Evolutionary conservation across 2,113 vertebrate genomes (phyloP), one percentile per base, ranked within the genome.

Genomic region (Eurystomus gularis): DNA sequence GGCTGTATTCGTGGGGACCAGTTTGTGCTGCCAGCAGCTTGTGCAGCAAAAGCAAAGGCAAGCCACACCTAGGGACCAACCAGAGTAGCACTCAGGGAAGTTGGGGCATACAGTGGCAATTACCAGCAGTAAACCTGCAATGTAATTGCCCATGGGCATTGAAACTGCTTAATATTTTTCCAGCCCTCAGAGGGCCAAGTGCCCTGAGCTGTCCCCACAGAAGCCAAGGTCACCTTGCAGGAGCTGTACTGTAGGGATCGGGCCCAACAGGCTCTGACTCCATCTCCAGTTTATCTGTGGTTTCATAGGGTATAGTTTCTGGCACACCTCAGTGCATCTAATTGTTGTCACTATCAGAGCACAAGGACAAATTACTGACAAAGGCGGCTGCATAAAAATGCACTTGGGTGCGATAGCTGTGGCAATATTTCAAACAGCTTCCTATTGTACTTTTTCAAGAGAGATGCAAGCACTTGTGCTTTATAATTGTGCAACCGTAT

Each of bases 281-380:
- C 70, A 20, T 44, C 64, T 81, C 75, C 69, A 40, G 48, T 55
- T 90, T 70, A 10, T 89, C 52, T 62, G 68, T 83, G 61, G 70
- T 96, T 93, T 93, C 88, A 87, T 57, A 85, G 60, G 65, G 51
- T 87, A 7, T 55, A 80, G 82, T 76, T 94, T 88, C 85, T 90
- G 85, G 61, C 91, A 86, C 82, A 91, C 54, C 82, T 94, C 94
- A 94, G 68, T 69, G 83, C 94, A 88, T 75, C 84, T 76, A 72
- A 88, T 42, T 93, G 84, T 95, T 86, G 96, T 66, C 65, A 88
- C 94, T 94, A 77, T 70, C 86, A 92, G 94, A 97, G 93, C 89
- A 96, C 94, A 91, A 95, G 93, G 89, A 91, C 89, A 96, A 93
- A 92, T 76, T 96, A 69, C 91, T 82, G 95, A 94, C 95, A 97